Evolutionary conservation across 2,797 vertebrate genomes (phyloP).

Genomic region (Smutsia temminckii): DNA sequence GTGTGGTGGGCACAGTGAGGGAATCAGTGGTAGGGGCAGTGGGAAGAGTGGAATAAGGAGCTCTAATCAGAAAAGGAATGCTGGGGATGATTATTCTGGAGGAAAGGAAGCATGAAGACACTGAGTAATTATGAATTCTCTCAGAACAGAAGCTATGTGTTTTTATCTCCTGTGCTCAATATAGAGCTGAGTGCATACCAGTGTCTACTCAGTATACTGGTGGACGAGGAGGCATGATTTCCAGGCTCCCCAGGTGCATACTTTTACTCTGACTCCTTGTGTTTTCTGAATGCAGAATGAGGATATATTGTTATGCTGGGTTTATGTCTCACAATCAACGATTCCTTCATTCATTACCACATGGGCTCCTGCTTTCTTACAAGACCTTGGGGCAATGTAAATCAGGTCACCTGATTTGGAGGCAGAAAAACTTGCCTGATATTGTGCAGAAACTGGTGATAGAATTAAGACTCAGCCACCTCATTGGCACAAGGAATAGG

Average conservation of each 20-base stretch:
- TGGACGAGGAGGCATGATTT: background rate
- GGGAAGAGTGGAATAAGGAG: background rate
- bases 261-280: background rate
- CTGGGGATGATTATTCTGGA: background rate
- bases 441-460: background rate
- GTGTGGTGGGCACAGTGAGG: background rate
- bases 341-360: background rate
- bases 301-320: background rate
- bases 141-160: background rate
- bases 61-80: background rate
- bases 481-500: background rate
- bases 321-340: background rate
- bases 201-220: background rate
- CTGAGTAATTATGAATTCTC: background rate
- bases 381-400: background rate
- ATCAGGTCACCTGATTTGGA: background rate
- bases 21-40: background rate
- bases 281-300: background rate
- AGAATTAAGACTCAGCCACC: background rate
- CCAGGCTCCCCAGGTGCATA: background rate
- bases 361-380: background rate
- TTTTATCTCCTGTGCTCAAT: background rate
- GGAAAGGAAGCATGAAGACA: background rate
- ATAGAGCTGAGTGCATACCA: background rate
- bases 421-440: background rate